Base-by-base conservation (phyloP, 1,140 invertebrate species). In the Psilanteris sp. region DNA sequence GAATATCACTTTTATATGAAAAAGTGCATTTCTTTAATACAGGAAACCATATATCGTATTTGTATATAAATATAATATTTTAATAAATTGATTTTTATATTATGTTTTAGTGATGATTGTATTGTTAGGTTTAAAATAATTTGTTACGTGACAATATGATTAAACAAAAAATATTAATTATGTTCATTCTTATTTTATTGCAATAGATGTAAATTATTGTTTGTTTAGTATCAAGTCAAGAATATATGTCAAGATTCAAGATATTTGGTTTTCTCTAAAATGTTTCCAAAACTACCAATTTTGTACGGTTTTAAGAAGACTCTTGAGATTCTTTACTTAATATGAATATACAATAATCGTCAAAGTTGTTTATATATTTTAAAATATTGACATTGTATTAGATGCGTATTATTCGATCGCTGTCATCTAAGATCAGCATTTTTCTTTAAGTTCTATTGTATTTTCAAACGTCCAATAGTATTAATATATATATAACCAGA, bases 1-100 rank as follows among this genome's bases (percentile, higher is more conserved):
- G 31, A 73, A 77, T 77, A 76, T 68, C 66, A 80, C 54, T 66
- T 57, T 64, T 54, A 77, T 70, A 75, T 77, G 31, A 36, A 72
- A 46, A 36, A 79, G 34, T 76, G 66, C 48, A 7, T 31, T 76
- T 68, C 39, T 44, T 43, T 11, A 37, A 55, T 32, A 34, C 52
- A 18, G 7, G 27, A 61, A 24, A 54, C 34, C 16, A 54, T 29
- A 11, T 26, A 2, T 39, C 22, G 34, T 7, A 14, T 32, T 59
- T 34, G 34, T 8, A 24, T 20, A 20, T 29, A 29, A 39, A 10
- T 43, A 43, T 41, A 13, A 36, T 26, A 37, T 26, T 37, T 9
- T 24, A 26, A 14, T 11, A 41, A 14, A 34, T 32, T 59, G 44
- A 9, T 24, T 34, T 9, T 15, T 34, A 34, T 31, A 34, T 36